Base-by-base conservation (phyloP, 1,140 invertebrate species). In the Tetramorium alpestre region DNA sequence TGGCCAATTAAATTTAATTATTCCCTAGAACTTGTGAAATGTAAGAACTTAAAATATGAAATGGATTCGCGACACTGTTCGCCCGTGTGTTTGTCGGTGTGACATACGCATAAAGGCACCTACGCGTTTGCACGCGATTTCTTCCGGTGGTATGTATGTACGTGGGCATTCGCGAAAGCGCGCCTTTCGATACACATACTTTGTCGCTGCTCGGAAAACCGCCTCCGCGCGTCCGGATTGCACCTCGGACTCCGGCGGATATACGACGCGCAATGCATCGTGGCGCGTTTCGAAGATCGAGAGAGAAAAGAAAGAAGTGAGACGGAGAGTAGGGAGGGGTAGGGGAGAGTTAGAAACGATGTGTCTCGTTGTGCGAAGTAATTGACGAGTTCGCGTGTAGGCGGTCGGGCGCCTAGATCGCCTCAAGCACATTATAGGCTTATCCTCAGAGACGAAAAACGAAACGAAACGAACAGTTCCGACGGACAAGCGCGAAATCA, bases 361-460 rank as follows among this genome's bases (percentile, higher is more conserved):
- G 90, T 91, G 90, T 93, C 93, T 94, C 93, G 93, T 94, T 94
- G 93, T 94, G 92, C 93, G 89, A 93, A 93, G 93, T 94, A 94
- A 94, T 94, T 94, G 93, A 94, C 92, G 93, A 94, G 92, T 92
- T 93, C 92, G 92, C 91, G 92, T 93, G 93, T 93, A 93, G 93
- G 93, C 91, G 91, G 90, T 90, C 84, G 86, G 90, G 91, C 90
- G 93, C 90, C 92, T 93, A 93, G 91, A 93, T 93, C 87, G 93
- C 92, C 93, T 77, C 86, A 86, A 91, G 93, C 93, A 60, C 67
- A 88, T 85, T 84, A 76, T 86, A 88, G 88, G 88, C 87, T 91
- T 91, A 89, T 91, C 89, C 87, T 76, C 69, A 73, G 89, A 87
- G 81, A 91, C 87, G 90, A 91, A 89, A 91, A 89, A 87, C 87